Base-by-base conservation (phyloP, 2,888 invertebrate genomes). In the Nemapogon koenigi region DNA sequence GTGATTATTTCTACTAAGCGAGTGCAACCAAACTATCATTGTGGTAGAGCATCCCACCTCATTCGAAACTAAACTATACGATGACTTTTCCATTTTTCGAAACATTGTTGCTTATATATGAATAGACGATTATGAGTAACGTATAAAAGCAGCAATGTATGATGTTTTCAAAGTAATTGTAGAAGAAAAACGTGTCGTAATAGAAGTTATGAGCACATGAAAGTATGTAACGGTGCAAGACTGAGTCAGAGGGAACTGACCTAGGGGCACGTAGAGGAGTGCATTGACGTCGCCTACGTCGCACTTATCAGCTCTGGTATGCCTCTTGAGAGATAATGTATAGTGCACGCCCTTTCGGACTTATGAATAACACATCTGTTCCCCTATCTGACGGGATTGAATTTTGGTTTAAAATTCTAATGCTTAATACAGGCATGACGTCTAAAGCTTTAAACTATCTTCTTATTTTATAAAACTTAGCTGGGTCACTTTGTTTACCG, bases 191-290 rank as follows among this genome's bases (percentile, higher is more conserved):
- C n/a, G 16, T 16, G 13, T 31, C 13, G 13, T 16, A 16, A 15
- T 28, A 28, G 8, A 28, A 28, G 28, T 15, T 15, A 28, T 28
- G 28, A 31, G 31, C 17, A 17, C 31, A 11, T 16, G 16, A 25
- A 55, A 61, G 55, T 62, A 61, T 52, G 64, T 76, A 76, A 78
- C 75, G 73, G 76, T 75, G 73, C 68, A 57, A 55, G 53, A 59
- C 65, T 73, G 71, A 75, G 55, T 76, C 73, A 73, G 64, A 65
- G 76, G 73, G 76, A 76, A 78, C 78, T 78, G 78, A 76, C 78
- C 78, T 78, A 76, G 66, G 66, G 58, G 65, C 72, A 71, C 72
- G 72, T 67, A 68, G 59, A 53, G 49, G 71, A 69, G 76, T 76
- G 75, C 76, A 72, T 76, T 76, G 76, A 78, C 76, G 73, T 55